These are phyloP conservation scores for Campodea augens DNA, from an alignment of 1,140 invertebrate species.

Conservation along the genomic window DNA sequence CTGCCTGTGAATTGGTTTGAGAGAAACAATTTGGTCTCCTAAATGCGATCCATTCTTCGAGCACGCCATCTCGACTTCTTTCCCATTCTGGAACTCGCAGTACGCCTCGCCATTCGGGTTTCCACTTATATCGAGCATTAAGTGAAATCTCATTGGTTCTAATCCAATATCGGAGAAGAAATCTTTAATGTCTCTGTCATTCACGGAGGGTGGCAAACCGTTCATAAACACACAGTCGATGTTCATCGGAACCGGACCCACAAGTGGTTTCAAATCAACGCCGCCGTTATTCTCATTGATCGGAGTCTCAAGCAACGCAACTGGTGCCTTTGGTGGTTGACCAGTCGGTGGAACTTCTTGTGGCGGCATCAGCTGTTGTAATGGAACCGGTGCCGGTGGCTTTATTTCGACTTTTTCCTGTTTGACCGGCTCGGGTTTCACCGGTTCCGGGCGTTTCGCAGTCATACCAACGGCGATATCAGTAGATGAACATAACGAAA, in stretches of 20 bases:
- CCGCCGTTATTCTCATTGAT: neutral
- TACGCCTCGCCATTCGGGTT: slow-evolving; percentile 61
- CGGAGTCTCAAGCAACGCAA: neutral
- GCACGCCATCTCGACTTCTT: slow-evolving; percentile 46
- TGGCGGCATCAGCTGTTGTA: too few relatives aligned
- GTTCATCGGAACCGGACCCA: neutral
- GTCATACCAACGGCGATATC: too few relatives aligned
- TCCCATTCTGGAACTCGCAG: slow-evolving; percentile 51
- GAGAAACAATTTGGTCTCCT: slow-evolving; percentile 38
- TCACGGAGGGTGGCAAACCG: slow-evolving; percentile 49
- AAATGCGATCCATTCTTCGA: slow-evolving; percentile 46
- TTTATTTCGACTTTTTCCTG: too few relatives aligned
- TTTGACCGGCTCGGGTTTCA: too few relatives aligned
- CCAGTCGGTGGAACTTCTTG: too few relatives aligned
- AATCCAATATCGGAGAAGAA: slow-evolving; percentile 58
- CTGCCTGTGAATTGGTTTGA: slow-evolving; percentile 40
- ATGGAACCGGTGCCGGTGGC: too few relatives aligned
- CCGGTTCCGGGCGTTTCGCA: too few relatives aligned
- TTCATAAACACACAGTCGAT: slow-evolving; percentile 49
- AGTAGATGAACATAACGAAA: too few relatives aligned
- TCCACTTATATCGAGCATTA: slow-evolving; percentile 44
- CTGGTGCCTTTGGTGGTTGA: too few relatives aligned
- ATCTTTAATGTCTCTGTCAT: slow-evolving; percentile 53
- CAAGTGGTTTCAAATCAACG: neutral
- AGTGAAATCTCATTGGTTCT: slow-evolving; percentile 52